Evolutionary conservation across 1,140 invertebrate genomes (phyloP).

Genomic region (Macrosteles quadrilineatus): DNA sequence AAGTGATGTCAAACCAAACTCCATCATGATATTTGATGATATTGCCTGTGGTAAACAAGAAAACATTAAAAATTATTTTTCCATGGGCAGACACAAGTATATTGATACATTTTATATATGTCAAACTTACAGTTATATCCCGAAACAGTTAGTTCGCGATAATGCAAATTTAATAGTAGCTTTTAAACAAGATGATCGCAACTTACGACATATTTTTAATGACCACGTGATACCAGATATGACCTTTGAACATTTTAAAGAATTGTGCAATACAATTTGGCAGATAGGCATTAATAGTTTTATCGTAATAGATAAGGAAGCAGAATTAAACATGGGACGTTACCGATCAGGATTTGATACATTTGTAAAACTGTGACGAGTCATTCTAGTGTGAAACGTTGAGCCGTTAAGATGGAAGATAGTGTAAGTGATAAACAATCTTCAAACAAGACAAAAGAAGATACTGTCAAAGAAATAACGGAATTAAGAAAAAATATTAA

Average conservation of each 20-base stretch:
- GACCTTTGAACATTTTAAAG: conserved; percentile 17
- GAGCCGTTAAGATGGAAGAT: neutral
- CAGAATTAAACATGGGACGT: conserved; percentile 47
- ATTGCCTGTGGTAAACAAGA: conserved; percentile 38
- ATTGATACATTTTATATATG: conserved; percentile 50
- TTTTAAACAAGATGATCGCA: conserved; percentile 50
- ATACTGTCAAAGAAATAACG: neutral
- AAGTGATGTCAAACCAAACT: conserved; percentile 40
- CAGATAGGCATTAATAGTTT: conserved; percentile 47
- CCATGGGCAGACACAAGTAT: conserved; percentile 47
- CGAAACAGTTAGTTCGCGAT: conserved; percentile 49
- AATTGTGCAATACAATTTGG: conserved; percentile 36
- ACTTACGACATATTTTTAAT: conserved; percentile 50
- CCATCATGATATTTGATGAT: conserved; percentile 50
- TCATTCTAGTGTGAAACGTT: neutral
- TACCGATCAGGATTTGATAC: conserved; percentile 19
- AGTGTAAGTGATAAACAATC: too few species aligned
- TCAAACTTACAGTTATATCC: conserved; percentile 48
- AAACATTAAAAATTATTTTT: conserved; percentile 44
- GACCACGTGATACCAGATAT: conserved; percentile 45
- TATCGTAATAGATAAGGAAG: conserved; percentile 48
- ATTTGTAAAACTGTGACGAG: conserved; percentile 7
- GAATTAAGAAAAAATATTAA: conserved; percentile 18
- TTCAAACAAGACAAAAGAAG: conserved; percentile 1
- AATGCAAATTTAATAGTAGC: conserved; percentile 50